Base-by-base conservation (phyloP, 2,113 vertebrate species). In the Notothenia rossii region DNA sequence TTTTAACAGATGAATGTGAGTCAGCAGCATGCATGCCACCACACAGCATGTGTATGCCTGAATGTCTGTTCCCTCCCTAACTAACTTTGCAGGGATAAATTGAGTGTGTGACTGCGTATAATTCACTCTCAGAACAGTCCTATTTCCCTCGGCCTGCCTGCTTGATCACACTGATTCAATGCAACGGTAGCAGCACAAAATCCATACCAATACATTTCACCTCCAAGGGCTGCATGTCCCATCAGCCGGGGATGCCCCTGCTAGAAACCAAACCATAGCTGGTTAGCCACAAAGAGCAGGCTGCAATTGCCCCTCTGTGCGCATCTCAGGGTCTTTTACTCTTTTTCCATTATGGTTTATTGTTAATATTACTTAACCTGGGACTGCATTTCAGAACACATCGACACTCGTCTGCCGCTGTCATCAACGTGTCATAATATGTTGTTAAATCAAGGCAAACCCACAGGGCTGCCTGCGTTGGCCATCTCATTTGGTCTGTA, bases 51-150 rank as follows among this genome's bases (percentile, higher is more conserved):
- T 66, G 73, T 64, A 70, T 50, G 81, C 61, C 55, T 77, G 82
- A 77, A 65, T 81, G 85, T 82, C 75, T 85, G 89, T 58, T 88
- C 79, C 83, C 83, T 88, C 69, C 55, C 83, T 94, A 93, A 94
- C 89, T 91, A 93, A 90, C 88, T 93, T 93, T 92, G 88, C 89
- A 81, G 87, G 91, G 84, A 79, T 94, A 95, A 95, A 95, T 94
- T 92, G 93, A 93, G 87, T 94, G 93, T 94, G 91, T 92, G 91
- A 94, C 92, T 93, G 91, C 87, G 29, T 94, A 94, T 94, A 94
- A 94, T 94, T 95, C 93, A 94, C 88, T 91, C 84, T 87, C 78
- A 89, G 91, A 92, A 86, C 87, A 77, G 91, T 72, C 89, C 88
- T 83, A 92, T 93, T 92, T 93, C 89, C 92, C 83, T 89, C 86